phyloP scores from a whole-genome alignment of 2,113 vertebrate genomes.

The Hipposideros armiger region DNA sequence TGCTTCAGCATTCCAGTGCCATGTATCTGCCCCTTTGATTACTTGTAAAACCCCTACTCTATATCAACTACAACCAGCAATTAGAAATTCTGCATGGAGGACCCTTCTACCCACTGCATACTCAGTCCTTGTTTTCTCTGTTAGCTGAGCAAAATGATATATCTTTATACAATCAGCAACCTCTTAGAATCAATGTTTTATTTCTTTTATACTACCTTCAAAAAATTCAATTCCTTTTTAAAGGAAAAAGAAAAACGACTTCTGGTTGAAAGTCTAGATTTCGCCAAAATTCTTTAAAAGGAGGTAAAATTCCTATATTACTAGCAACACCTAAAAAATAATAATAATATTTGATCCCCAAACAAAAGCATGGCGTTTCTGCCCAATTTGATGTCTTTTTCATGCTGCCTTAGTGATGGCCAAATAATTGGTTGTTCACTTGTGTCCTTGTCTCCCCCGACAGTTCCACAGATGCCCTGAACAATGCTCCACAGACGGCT shows the following conservation, averaged over 20 bases:
- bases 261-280: conserved; percentile 58
- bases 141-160: conserved; percentile 59
- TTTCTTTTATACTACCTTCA: conserved; percentile 75
- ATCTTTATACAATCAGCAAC: conserved; percentile 73
- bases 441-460: conserved; percentile 94
- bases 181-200: conserved; percentile 76
- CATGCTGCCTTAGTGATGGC: conserved; percentile 91
- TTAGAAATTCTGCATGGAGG: conserved; percentile 75
- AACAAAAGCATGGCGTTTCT: conserved; percentile 90
- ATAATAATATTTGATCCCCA: conserved; percentile 87
- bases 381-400: conserved; percentile 93
- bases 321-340: conserved; percentile 86
- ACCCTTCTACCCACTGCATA: conserved; percentile 66
- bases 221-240: conserved; percentile 72
- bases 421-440: conserved; percentile 95
- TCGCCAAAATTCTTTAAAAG: conserved; percentile 71
- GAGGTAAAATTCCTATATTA: conserved; percentile 83
- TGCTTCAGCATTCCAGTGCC: conserved; percentile 72
- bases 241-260: conserved; percentile 1
- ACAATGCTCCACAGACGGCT: conserved; percentile 93
- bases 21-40: conserved; percentile 54
- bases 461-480: conserved; percentile 93
- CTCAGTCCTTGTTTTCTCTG: conserved; percentile 57
- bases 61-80: conserved; percentile 64
- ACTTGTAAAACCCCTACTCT: conserved; percentile 32